phyloP scores from a whole-genome alignment of 1,140 invertebrate genomes.

The Drosophila melanogaster region Release_6_plus_ISO1_MT NC_004354.4:12175501-12176000 shows the following conservation, averaged over 20 bases:
- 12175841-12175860: too few relatives aligned
- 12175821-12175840: too few relatives aligned
- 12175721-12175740: conserved; percentile 15
- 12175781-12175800: too few relatives aligned
- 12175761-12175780: neutral
- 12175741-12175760: conserved; percentile 53
- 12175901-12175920: too few relatives aligned
- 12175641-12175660: neutral
- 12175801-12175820: too few relatives aligned
- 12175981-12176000: neutral
- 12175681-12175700: neutral
- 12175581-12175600: neutral
- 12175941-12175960: neutral
- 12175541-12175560: conserved; percentile 81
- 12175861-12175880: too few relatives aligned
- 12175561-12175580: conserved; percentile 39
- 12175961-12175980: neutral
- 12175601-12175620: conserved; percentile 1
- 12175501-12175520: conserved; percentile 71
- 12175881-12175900: too few relatives aligned
- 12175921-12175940: neutral
- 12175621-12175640: too few relatives aligned
- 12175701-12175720: neutral
- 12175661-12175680: conserved; percentile 32
- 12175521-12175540: conserved; percentile 68